Conservation (phyloP, 92 coral and sea anemone species). For the Porites cylindrica region DNA sequence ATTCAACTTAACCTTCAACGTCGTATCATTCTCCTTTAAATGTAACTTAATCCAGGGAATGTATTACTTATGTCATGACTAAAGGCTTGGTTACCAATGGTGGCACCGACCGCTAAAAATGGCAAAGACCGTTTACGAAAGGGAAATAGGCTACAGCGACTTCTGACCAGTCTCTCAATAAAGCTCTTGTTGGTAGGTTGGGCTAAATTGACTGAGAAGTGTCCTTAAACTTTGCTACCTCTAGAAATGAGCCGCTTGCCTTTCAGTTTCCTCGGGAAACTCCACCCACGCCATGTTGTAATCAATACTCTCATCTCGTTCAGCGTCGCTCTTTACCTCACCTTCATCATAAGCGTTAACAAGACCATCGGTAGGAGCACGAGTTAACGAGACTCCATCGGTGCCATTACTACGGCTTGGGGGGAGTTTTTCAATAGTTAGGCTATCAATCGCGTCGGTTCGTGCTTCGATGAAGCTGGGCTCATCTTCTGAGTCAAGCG, state of each 20-base stretch:
- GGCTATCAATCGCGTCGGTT: neutral
- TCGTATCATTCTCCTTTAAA: too few species aligned
- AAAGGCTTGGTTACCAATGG: too few species aligned
- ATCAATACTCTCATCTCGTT: constrained; percentile 95
- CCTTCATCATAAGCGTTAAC: constrained; percentile 71
- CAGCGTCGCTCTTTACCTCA: constrained; percentile 79
- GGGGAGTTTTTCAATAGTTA: neutral
- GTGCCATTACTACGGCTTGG: neutral
- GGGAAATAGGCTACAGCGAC: too few species aligned
- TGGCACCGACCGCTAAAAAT: too few species aligned
- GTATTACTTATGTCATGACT: too few species aligned
- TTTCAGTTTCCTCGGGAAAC: constrained; percentile 18
- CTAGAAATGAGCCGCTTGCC: neutral
- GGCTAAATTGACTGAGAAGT: too few species aligned
- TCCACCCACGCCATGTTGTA: constrained; percentile 77
- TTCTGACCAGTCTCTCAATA: too few species aligned
- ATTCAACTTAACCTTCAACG: too few species aligned
- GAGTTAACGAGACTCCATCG: neutral
- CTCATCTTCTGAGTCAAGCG: constrained; percentile 68
- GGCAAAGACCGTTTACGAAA: too few species aligned
- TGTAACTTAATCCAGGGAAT: too few species aligned
- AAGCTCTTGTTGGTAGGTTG: too few species aligned
- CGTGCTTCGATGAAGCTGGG: constrained; percentile 52
- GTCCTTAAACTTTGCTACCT: too few species aligned
- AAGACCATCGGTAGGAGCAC: constrained; percentile 48